These are phyloP conservation scores for Catocala fraxini DNA, from an alignment of 2,888 invertebrate genomes.

Conservation along the genomic window DNA sequence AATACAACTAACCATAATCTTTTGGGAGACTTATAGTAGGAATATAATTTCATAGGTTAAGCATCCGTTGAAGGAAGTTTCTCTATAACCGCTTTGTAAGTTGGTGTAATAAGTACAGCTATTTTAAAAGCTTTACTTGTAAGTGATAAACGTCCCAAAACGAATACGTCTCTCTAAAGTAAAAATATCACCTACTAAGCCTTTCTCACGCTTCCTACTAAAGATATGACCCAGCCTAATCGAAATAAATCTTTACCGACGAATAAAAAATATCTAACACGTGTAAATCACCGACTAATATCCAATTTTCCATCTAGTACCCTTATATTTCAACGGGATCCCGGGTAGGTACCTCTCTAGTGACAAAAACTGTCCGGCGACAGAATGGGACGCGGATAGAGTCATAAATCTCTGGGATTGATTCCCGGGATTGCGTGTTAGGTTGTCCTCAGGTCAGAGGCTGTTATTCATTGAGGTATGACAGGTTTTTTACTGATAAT, in stretches of 20 bases:
- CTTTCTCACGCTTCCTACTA: slow-evolving; percentile 10
- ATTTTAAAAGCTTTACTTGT: no score
- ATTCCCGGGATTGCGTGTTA: slow-evolving; percentile 51
- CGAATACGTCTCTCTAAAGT: neutral
- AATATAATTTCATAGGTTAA: no score
- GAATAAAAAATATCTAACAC: slow-evolving; percentile 47
- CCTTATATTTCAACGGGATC: slow-evolving; percentile 61
- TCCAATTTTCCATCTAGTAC: slow-evolving; percentile 60
- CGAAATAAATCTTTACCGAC: slow-evolving; percentile 34
- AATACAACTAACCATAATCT: no score
- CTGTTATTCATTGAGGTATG: slow-evolving; percentile 53
- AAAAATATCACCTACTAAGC: slow-evolving; percentile 10
- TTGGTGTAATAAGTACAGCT: no score
- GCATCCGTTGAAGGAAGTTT: no score
- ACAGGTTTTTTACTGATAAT: slow-evolving; percentile 7
- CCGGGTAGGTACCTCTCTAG: slow-evolving; percentile 38
- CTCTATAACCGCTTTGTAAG: no score
- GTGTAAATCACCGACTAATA: slow-evolving; percentile 60
- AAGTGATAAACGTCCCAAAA: neutral
- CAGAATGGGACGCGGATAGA: slow-evolving; percentile 57
- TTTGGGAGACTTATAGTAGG: no score
- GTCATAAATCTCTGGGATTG: slow-evolving; percentile 64
- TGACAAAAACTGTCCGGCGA: slow-evolving; percentile 61
- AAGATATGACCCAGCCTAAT: slow-evolving; percentile 17
- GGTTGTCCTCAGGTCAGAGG: slow-evolving; percentile 51